These are phyloP conservation scores for Spodoptera littoralis DNA, from an alignment of 2,888 invertebrate species.

Conservation along the genomic window DNA sequence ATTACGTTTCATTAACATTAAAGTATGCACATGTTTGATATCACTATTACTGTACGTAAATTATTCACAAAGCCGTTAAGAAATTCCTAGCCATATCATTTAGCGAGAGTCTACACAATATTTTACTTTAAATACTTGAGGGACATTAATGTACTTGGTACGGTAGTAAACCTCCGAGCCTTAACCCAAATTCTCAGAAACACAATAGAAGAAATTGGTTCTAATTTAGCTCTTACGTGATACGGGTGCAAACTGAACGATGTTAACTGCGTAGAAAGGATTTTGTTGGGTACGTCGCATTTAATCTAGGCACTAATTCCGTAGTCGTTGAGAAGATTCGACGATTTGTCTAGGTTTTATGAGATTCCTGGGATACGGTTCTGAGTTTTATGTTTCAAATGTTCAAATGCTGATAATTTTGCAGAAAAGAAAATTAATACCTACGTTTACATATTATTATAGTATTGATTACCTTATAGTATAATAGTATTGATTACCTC, in stretches of 20 bases:
- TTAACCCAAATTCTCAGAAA: slow-evolving; percentile 23
- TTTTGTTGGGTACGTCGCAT: slow-evolving; percentile 9
- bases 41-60: too few species aligned
- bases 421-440: too few species aligned
- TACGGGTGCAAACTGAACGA: slow-evolving; percentile 27
- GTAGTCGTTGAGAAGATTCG: background rate
- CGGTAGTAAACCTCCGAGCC: slow-evolving; percentile 1
- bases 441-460: too few species aligned
- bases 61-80: too few species aligned
- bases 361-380: background rate
- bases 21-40: too few species aligned
- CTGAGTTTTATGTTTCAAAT: background rate
- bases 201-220: slow-evolving; percentile 29
- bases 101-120: too few species aligned
- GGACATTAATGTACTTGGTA: background rate
- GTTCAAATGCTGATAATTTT: too few species aligned
- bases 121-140: too few species aligned
- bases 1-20: background rate
- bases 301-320: slow-evolving; percentile 3
- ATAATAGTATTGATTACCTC: too few species aligned
- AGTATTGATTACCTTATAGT: too few species aligned
- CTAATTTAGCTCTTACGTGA: slow-evolving; percentile 39
- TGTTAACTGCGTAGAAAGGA: slow-evolving; percentile 16
- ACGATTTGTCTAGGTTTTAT: slow-evolving; percentile 4
- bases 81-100: too few species aligned